A percentile compares a stretch with the other conserved stretches of the same genome.
Evolutionary conservation across 2,113 vertebrate species (phyloP).

Genomic region (Poeciliopsis retropinna): DNA sequence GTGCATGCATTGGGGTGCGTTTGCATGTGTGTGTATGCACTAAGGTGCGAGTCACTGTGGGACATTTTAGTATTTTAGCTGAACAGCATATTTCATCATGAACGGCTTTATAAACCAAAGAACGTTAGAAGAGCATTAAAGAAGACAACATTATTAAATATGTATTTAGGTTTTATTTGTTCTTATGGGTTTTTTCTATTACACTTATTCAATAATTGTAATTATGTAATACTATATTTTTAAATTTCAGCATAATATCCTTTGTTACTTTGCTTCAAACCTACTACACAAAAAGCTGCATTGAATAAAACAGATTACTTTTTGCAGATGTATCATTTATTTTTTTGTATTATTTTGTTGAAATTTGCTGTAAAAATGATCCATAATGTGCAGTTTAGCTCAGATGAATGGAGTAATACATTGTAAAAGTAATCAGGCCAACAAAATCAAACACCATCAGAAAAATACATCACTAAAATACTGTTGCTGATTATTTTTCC

Average conservation of each 20-base stretch:
- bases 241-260: not conserved
- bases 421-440: no score
- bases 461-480: no score
- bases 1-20: no score
- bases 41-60: constrained; percentile 42
- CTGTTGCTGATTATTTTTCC: no score
- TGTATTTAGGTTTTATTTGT: not conserved
- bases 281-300: not conserved
- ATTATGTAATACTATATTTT: not conserved
- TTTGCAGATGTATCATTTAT: no score
- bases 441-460: no score
- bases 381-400: no score
- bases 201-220: not conserved
- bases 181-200: not conserved
- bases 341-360: no score
- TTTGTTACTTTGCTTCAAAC: not conserved
- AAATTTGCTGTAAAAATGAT: no score
- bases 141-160: not conserved
- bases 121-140: not conserved
- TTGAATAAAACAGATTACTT: no score
- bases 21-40: not conserved
- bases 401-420: no score
- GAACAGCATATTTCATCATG: constrained; percentile 59
- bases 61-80: constrained; percentile 57
- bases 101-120: constrained; percentile 48